Conservation (phyloP, 2,797 vertebrate genomes). For the Gouania willdenowi region DNA sequence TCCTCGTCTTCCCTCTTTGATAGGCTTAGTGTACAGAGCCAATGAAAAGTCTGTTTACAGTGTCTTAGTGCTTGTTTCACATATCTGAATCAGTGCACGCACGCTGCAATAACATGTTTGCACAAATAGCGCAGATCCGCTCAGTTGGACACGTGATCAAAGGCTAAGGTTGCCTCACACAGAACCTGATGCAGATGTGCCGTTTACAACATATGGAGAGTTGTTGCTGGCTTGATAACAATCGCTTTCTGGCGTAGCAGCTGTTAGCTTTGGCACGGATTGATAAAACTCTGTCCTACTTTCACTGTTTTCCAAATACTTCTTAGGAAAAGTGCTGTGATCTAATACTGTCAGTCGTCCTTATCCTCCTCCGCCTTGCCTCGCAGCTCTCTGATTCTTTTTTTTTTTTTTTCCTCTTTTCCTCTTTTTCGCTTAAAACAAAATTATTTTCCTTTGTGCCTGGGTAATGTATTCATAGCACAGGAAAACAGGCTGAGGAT, state of each 20-base stretch:
- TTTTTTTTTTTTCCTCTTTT: not conserved
- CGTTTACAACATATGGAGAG: not conserved
- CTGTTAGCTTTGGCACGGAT: constrained; percentile 33
- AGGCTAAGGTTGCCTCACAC: constrained; percentile 6
- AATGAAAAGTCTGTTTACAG: constrained; percentile 28
- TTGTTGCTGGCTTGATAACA: constrained; percentile 21
- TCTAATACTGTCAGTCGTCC: constrained; percentile 35
- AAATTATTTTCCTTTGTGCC: constrained; percentile 55
- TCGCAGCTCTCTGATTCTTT: constrained; percentile 11
- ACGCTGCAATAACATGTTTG: constrained; percentile 39
- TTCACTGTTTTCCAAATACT: constrained; percentile 30
- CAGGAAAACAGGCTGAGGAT: constrained; percentile 57
- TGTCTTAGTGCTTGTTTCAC: constrained; percentile 18
- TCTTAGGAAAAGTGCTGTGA: constrained; percentile 39
- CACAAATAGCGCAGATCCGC: constrained; percentile 17
- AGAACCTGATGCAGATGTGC: constrained; percentile 10
- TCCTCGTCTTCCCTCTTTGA: constrained; percentile 22
- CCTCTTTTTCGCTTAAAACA: constrained; percentile 16
- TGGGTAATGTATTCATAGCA: constrained; percentile 64
- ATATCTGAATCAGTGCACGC: constrained; percentile 23
- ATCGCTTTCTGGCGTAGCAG: constrained; percentile 21
- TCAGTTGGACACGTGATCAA: constrained; percentile 24
- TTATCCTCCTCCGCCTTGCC: constrained; percentile 19
- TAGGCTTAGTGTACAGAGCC: constrained; percentile 51
- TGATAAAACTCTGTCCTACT: constrained; percentile 52